phyloP scores from a whole-genome alignment of 1,140 invertebrate species.

The Drosophila bocqueti region DNA sequence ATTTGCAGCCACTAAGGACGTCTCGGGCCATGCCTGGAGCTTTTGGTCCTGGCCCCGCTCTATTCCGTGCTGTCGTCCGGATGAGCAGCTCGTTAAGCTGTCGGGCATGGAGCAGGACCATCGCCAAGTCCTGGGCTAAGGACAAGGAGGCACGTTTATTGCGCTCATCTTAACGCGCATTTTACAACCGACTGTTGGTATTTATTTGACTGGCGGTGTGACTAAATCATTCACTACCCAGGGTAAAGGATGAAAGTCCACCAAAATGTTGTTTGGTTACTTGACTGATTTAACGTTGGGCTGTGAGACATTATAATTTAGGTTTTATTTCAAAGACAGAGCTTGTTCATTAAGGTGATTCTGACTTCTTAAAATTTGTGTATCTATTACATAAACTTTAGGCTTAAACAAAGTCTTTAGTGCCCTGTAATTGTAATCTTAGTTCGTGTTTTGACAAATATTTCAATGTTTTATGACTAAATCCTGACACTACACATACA shows the following conservation, averaged over 20 bases:
- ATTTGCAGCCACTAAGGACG: conserved; percentile 48
- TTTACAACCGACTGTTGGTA: conserved; percentile 67
- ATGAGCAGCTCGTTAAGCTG: conserved; percentile 79
- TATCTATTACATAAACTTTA: not conserved
- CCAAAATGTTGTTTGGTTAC: not conserved
- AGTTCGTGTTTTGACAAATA: not conserved
- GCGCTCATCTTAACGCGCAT: conserved; percentile 67
- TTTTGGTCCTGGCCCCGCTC: conserved; percentile 14
- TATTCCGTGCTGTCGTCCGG: conserved; percentile 56
- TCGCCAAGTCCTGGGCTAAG: conserved; percentile 19
- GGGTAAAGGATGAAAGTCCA: conserved; percentile 6
- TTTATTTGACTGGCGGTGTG: conserved; percentile 57
- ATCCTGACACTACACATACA: not conserved
- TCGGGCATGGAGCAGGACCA: conserved; percentile 25
- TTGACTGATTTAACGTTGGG: not conserved
- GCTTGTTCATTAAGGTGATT: not conserved
- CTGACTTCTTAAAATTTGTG: not conserved
- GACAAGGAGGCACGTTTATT: conserved; percentile 66
- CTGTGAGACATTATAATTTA: not conserved
- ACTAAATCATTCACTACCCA: conserved; percentile 12
- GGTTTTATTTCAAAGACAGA: not conserved
- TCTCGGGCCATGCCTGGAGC: conserved; percentile 37
- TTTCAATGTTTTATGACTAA: not conserved
- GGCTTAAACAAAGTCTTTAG: not conserved
- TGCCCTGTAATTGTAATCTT: not conserved